Base-by-base conservation (phyloP, 2,797 vertebrate genomes). In the Eidolon dupreanum region DNA sequence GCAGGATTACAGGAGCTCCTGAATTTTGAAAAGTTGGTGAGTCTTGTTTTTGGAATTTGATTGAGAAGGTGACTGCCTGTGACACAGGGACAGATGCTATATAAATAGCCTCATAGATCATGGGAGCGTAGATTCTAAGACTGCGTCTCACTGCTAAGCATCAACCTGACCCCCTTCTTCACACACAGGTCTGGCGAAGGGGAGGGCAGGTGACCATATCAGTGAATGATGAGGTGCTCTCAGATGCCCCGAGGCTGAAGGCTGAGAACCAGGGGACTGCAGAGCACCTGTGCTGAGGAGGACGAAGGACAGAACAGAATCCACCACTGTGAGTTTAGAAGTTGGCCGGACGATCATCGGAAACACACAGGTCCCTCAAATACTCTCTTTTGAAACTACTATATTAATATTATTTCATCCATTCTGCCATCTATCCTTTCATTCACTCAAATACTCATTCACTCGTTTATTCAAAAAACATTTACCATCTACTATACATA, bases 201-300 rank as follows among this genome's bases (percentile, higher is more conserved):
- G 2, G 61, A 36, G 20, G n/a, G 11, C 66, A 91, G 65, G 68
- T 78, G 57, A 82, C 49, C 4, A 1, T 79, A 73, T 73, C 82
- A 63, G 19, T 46, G 81, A 96, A 93, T 82, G 92, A 94, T 46
- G 26, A 93, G 43, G 73, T 71, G 85, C 88, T 49, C 82, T 94
- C 83, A 93, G 77, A 78, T 90, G 49, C 31, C 71, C 26, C 17
- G 46, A 94, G 36, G 24, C 71, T 70, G n/a, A 88, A 94, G 65
- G 41, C 59, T 46, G 41, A 66, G 41, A 96, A 77, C 46, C 84
- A 82, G 82, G n/a, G 38, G 43, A 74, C 28, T 68, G 5, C 46
- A 73, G 43, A 65, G 43, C 17, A 78, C 65, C 92, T 53, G 61
- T 94, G 33, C 31, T 8, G 15, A 88, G 66, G 26, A 70, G 53